A percentile compares a stretch with the other conserved stretches of the same genome.
These are phyloP conservation scores for Cyrtorhinus lividipennis DNA, from an alignment of 1,140 invertebrate species.

Conservation along the genomic window DNA sequence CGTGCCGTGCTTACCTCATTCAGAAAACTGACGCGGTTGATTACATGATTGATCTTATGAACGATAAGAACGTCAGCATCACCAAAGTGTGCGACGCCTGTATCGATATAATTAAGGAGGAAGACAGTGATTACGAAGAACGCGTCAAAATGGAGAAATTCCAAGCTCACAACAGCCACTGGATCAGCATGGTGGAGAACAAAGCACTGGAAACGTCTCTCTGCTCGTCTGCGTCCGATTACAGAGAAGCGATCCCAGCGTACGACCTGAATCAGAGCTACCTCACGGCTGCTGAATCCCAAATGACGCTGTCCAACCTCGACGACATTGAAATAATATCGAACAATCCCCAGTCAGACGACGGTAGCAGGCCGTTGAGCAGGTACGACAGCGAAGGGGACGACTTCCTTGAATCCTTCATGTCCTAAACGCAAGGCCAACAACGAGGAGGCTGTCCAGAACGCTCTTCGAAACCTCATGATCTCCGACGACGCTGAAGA, in stretches of 20 bases:
- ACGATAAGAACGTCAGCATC: conserved; percentile 89
- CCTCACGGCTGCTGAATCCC: conserved; percentile 42
- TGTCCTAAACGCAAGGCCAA: conserved; percentile 13
- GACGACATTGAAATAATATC: conserved; percentile 33
- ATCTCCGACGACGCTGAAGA: conserved; percentile 22
- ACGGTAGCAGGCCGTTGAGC: conserved; percentile 35
- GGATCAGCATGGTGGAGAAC: conserved; percentile 87
- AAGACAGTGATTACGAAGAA: conserved; percentile 77
- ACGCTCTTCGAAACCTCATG: conserved; percentile 25
- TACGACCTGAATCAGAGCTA: conserved; percentile 57
- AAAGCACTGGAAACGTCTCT: conserved; percentile 37
- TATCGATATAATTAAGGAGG: conserved; percentile 80
- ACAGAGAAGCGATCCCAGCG: conserved; percentile 45
- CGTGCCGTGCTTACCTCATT: conserved; percentile 67
- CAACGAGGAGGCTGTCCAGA: conserved; percentile 23
- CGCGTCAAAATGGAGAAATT: conserved; percentile 91
- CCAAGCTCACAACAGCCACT: conserved; percentile 90
- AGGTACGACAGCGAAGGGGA: conserved; percentile 27
- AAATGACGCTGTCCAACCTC: conserved; percentile 31
- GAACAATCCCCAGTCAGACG: conserved; percentile 34
- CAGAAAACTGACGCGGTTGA: conserved; percentile 58
- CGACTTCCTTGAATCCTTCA: conserved; percentile 18
- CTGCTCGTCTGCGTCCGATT: conserved; percentile 40
- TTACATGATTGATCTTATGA: conserved; percentile 94
- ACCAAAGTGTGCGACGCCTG: conserved; percentile 82